Evolutionary conservation across 2,113 vertebrate species (phyloP), one percentile per base, ranked within the genome.

Genomic region (Rhinogobius similis): DNA sequence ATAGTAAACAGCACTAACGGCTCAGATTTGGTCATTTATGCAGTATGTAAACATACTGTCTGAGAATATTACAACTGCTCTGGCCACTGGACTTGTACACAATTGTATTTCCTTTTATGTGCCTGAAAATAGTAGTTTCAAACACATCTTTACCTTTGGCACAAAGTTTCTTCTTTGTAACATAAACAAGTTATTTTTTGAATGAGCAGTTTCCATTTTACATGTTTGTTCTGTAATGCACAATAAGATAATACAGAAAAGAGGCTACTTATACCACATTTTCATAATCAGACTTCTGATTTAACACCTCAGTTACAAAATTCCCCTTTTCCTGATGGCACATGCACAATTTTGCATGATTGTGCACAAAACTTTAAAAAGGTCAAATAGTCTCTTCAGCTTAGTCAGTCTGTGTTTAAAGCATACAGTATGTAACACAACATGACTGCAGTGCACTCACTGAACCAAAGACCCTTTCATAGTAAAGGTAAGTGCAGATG

Each of bases 1-100:
- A 13, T 65, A 62, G 50, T 62, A 29, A 83, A 73, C 41, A 18
- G 18, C 41, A 55, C 63, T 13, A 70, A 58, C 41, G 63, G 70
- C 72, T 85, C 38, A 52, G 48, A 76, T 87, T 86, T 82, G 79
- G 86, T 90, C 82, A 72, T 88, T 76, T 76, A n/a, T 65, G 53
- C 70, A 62, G 72, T 81, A 76, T 84, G 76, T 79, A 61, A 61
- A 76, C 66, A 82, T 50, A 63, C 62, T 62, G 59, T 23, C 38
- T n/a, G 46, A 41, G 56, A 55, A 50, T n/a, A 50, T 67, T 39
- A 53, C 26, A 44, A 64, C 66, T 65, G 80, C 43, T 66, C 52
- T 55, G 52, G 24, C 62, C 55, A 69, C 71, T 63, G 24, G 61
- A 70, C 69, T 65, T 66, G 61, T n/a, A 78, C 14, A 48, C 62